These are phyloP conservation scores for Apodemia duryi DNA, from an alignment of 2,888 invertebrate species.

Conservation along the genomic window DNA sequence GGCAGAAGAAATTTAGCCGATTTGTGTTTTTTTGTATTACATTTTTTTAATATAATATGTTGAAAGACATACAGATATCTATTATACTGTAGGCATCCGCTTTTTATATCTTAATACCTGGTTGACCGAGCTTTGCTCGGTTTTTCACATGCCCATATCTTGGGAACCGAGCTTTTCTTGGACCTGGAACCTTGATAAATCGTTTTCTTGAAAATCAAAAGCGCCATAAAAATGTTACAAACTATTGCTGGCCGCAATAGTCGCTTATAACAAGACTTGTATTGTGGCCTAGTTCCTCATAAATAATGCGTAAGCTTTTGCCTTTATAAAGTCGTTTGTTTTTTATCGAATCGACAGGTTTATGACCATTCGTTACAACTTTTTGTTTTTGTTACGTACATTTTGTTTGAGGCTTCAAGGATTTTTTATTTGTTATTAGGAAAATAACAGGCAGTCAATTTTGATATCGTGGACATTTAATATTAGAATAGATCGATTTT, in stretches of 20 bases:
- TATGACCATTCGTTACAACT: conserved; percentile 8
- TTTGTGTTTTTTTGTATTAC: too few species aligned
- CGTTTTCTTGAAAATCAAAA: too few species aligned
- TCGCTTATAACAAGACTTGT: conserved; percentile 1
- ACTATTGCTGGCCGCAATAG: conserved; percentile 7
- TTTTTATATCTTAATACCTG: too few species aligned
- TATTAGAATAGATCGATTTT: neutral
- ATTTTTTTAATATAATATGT: too few species aligned
- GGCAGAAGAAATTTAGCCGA: too few species aligned
- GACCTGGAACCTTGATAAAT: too few species aligned
- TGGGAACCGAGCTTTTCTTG: too few species aligned
- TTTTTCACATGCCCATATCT: too few species aligned
- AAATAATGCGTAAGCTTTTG: conserved; percentile 11
- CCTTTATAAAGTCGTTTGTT: conserved; percentile 15
- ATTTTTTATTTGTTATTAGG: neutral
- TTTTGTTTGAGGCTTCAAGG: neutral
- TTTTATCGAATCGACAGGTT: conserved; percentile 13
- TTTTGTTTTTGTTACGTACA: neutral
- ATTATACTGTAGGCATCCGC: too few species aligned
- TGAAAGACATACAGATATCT: too few species aligned
- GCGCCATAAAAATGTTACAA: neutral
- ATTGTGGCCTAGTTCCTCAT: conserved; percentile 6
- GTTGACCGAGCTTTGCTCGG: too few species aligned
- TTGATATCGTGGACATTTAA: neutral
- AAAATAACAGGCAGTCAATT: neutral